These are phyloP conservation scores for Anorthoa munda DNA, from an alignment of 2,888 invertebrate genomes.

Conservation along the genomic window DNA sequence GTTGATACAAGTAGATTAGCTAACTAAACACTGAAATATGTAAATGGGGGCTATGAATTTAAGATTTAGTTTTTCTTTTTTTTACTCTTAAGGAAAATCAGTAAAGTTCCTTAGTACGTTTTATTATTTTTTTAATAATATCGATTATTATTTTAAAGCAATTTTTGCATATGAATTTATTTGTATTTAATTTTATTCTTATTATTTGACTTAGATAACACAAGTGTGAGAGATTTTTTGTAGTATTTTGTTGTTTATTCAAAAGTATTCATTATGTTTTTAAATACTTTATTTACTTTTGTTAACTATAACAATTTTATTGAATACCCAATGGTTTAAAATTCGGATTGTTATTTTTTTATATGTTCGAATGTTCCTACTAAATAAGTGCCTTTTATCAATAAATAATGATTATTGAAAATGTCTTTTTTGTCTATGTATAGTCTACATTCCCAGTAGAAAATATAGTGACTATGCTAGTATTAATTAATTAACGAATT, in stretches of 20 bases:
- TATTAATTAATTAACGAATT: neutral
- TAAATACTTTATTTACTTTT: neutral
- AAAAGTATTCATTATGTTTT: neutral
- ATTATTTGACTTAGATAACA: neutral
- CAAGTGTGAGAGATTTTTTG: neutral
- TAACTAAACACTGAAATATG: constrained; percentile 26
- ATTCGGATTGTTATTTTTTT: constrained; percentile 26
- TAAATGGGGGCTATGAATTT: constrained; percentile 2
- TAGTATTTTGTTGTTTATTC: neutral
- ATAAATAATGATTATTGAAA: constrained; percentile 16
- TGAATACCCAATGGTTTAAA: neutral
- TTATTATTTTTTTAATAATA: constrained; percentile 12
- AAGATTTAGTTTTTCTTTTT: neutral
- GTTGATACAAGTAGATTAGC: neutral
- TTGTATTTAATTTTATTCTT: constrained; percentile 5
- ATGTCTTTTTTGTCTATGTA: neutral
- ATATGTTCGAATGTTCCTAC: constrained; percentile 13
- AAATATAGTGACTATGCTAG: neutral
- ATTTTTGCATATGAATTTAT: neutral
- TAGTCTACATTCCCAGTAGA: neutral
- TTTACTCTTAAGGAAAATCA: neutral
- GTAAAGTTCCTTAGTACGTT: neutral
- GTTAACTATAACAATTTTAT: neutral
- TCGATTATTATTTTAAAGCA: neutral
- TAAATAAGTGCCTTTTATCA: constrained; percentile 25